Conservation (phyloP, 2,113 vertebrate genomes). For the Cyphomyrus plagiostoma region DNA sequence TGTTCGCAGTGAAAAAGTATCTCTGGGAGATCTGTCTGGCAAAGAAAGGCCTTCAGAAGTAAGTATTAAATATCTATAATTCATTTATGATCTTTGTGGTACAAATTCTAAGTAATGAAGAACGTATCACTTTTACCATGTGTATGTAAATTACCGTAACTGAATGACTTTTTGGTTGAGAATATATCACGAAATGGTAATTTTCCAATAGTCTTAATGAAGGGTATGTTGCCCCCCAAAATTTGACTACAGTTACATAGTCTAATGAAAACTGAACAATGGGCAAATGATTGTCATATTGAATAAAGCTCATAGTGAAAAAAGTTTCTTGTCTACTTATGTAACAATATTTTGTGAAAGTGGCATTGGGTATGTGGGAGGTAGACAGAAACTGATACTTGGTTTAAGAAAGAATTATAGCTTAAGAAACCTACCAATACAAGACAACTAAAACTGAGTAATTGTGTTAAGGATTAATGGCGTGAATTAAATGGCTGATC, state of each 20-base stretch:
- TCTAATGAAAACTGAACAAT: slow-evolving; percentile 42
- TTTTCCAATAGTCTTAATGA: background rate
- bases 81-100: background rate
- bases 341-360: slow-evolving; percentile 58
- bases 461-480: slow-evolving; percentile 30
- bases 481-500: slow-evolving; percentile 33
- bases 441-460: slow-evolving; percentile 38
- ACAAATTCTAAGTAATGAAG: slow-evolving; percentile 2
- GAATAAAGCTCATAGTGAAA: slow-evolving; percentile 36
- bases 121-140: background rate
- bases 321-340: background rate
- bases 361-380: slow-evolving; percentile 30
- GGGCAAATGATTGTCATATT: slow-evolving; percentile 47
- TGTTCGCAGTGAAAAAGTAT: slow-evolving; percentile 48
- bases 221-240: background rate
- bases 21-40: slow-evolving; percentile 17
- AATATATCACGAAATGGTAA: background rate
- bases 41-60: slow-evolving; percentile 3
- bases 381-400: slow-evolving; percentile 44
- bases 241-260: slow-evolving; percentile 23
- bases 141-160: background rate
- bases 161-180: background rate
- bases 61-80: slow-evolving; percentile 22
- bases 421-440: slow-evolving; percentile 42
- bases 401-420: slow-evolving; percentile 38